Conservation (phyloP, 2,888 invertebrate species). For the Conchocele bisecta region DNA sequence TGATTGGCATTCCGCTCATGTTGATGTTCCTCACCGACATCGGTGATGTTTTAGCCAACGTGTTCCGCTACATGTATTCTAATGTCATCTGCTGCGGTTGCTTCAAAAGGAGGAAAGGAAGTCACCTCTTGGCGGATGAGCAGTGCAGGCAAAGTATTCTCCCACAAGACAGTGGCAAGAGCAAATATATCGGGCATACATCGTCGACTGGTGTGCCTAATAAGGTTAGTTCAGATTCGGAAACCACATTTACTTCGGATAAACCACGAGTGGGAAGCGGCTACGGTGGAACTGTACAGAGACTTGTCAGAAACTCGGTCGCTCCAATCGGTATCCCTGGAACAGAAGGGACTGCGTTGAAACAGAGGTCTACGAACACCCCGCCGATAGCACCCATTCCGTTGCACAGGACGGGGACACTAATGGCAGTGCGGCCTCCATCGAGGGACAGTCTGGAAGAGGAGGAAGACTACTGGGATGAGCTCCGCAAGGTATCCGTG, state of each 20-base stretch:
- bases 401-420: not conserved
- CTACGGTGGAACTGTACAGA: too few relatives aligned
- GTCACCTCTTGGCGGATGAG: not conserved
- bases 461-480: slow-evolving; percentile 64
- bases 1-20: slow-evolving; percentile 84
- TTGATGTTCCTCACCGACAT: slow-evolving; percentile 84
- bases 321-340: too few relatives aligned
- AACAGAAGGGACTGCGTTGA: too few relatives aligned
- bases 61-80: slow-evolving; percentile 84
- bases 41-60: slow-evolving; percentile 84
- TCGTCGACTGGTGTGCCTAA: too few relatives aligned
- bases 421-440: not conserved
- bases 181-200: too few relatives aligned
- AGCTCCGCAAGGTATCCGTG: slow-evolving; percentile 78
- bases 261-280: too few relatives aligned
- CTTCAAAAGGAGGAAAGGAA: slow-evolving; percentile 65
- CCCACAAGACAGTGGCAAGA: slow-evolving; percentile 39
- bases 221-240: too few relatives aligned
- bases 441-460: slow-evolving; percentile 64
- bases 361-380: not conserved
- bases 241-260: too few relatives aligned
- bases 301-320: too few relatives aligned
- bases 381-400: not conserved
- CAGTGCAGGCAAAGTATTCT: not conserved
- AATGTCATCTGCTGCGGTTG: slow-evolving; percentile 82